Conservation (phyloP, 2,888 invertebrate genomes). For the Calameuta pallipes region DNA sequence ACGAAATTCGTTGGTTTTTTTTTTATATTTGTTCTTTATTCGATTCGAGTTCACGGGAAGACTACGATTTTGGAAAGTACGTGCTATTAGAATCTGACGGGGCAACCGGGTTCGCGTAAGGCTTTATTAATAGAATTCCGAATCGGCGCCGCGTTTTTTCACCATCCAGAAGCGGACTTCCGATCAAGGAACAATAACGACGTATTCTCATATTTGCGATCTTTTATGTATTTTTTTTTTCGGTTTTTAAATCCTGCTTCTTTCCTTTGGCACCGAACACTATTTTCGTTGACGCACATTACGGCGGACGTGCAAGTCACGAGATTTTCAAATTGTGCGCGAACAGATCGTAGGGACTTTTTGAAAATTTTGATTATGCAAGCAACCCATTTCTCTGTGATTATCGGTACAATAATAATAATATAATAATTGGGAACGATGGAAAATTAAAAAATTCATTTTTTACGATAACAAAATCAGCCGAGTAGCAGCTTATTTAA, state of each 20-base stretch:
- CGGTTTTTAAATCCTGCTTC: background rate
- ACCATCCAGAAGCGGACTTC: background rate
- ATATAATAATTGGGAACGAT: background rate
- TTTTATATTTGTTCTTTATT: background rate
- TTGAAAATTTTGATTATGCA: background rate
- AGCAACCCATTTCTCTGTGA: background rate
- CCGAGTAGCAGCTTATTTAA: background rate
- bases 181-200: background rate
- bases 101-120: background rate
- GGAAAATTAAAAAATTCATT: background rate
- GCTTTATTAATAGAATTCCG: background rate
- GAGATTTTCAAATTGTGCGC: background rate
- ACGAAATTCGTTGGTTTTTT: background rate
- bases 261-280: background rate
- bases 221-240: background rate
- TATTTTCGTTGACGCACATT: background rate
- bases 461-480: background rate
- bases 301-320: background rate
- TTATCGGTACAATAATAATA: background rate
- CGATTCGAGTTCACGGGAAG: background rate
- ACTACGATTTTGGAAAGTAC: background rate
- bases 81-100: background rate
- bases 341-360: background rate
- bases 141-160: background rate
- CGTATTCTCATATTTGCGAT: background rate